phyloP scores from a whole-genome alignment of 2,113 vertebrate genomes.

The Leptosomus discolor region DNA sequence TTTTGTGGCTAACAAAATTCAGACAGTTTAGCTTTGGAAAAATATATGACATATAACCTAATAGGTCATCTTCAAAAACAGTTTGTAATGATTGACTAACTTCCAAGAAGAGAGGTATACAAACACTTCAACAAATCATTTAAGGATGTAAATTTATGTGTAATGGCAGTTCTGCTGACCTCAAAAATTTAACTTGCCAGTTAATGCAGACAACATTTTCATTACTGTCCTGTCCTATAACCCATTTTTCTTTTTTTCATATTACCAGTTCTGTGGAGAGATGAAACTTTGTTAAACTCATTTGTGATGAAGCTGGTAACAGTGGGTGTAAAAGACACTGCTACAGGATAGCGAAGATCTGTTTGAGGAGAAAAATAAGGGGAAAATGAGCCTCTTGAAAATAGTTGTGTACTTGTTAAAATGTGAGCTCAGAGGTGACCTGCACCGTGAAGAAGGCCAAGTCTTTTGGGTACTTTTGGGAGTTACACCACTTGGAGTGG shows the following conservation, averaged over 20 bases:
- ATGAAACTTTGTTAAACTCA: neutral
- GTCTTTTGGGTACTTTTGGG: neutral
- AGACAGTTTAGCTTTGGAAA: neutral
- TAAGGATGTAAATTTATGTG: neutral
- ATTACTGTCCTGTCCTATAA: neutral
- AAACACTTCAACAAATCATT: neutral
- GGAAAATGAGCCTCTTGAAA: neutral
- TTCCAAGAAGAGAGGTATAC: neutral
- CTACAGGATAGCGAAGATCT: neutral
- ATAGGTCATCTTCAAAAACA: neutral
- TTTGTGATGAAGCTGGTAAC: neutral
- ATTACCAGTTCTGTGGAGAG: neutral
- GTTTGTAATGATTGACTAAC: neutral
- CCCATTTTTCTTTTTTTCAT: neutral
- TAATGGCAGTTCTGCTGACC: neutral
- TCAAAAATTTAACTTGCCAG: neutral
- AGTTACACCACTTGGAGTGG: neutral
- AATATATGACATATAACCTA: neutral
- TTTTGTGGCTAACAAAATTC: neutral
- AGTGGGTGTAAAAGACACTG: neutral
- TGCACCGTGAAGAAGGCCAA: neutral
- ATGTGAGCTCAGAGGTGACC: neutral
- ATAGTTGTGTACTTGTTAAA: neutral
- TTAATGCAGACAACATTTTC: neutral
- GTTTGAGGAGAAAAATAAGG: neutral